Evolutionary conservation across 2,888 invertebrate species (phyloP), one percentile per base, ranked within the genome.

Genomic region (Embidobia sp.): DNA sequence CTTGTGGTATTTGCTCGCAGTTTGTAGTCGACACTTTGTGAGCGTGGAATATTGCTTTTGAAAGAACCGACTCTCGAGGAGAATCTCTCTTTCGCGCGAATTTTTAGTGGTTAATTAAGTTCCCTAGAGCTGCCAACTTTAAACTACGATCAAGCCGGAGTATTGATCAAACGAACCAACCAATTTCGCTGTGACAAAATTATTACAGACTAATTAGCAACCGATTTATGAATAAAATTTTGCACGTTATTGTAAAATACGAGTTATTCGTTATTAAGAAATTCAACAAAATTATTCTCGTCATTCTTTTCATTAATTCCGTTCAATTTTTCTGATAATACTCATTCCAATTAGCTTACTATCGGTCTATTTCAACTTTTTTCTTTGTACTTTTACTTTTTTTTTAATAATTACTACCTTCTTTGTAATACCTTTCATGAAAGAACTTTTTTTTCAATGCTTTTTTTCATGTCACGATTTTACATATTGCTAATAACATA

Each of bases 81-180:
- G 33, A 33, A 13, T n/a, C n/a, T 37, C 44, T 40, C 51, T 19
- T 35, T 11, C 29, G 35, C 48, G 46, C 72, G 48, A 53, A 72
- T 72, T 73, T 73, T 73, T 64, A 73, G 42, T 33, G 40, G 57
- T 57, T 64, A 64, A 64, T 73, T 64, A 73, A 73, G 42, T 73
- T 64, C 57, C 35, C 57, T 49, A 64, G 55, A 57, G 48, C 33
- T 53, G 63, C 53, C 64, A 64, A 73, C 72, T 64, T 73, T 55
- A 27, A 63, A 72, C 63, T 64, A 57, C 49, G 53, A 64, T 73
- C 63, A 64, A 46, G 8, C 55, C 29, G 11, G 42, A 35, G 55
- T 64, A 63, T 73, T 73, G 72, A 73, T 73, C 72, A 73, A 55
- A 64, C 72, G 64, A 73, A 49, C 63, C 64, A 37, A 57, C 64